phyloP scores from a whole-genome alignment of 1,140 invertebrate species.

The Aphelenchoides fujianensis region DNA sequence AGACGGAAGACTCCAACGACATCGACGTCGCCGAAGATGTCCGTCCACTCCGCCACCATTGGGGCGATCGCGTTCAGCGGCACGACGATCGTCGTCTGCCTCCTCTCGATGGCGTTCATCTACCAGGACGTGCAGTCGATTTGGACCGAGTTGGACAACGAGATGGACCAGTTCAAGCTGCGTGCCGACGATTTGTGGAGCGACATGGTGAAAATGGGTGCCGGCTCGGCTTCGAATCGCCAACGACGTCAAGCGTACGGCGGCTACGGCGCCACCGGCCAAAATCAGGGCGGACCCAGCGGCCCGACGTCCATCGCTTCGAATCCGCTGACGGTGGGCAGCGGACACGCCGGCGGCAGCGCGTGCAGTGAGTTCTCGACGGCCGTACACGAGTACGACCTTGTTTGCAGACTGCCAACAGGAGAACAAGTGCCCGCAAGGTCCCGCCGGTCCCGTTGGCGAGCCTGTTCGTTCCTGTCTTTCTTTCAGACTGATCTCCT shows the following conservation, averaged over 20 bases:
- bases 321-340: constrained; percentile 13
- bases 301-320: constrained; percentile 11
- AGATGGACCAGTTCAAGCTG: constrained; percentile 58
- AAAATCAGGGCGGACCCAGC: constrained; percentile 22
- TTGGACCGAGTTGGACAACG: constrained; percentile 52
- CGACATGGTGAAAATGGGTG: constrained; percentile 54
- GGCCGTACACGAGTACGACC: neutral
- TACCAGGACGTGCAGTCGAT: constrained; percentile 55
- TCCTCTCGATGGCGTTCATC: constrained; percentile 44
- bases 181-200: constrained; percentile 55
- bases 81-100: constrained; percentile 49
- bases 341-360: neutral
- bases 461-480: constrained; percentile 26
- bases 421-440: constrained; percentile 42
- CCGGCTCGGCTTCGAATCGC: constrained; percentile 54
- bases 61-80: constrained; percentile 56
- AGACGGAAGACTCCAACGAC: neutral
- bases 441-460: constrained; percentile 38
- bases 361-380: constrained; percentile 36
- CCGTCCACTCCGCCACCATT: constrained; percentile 51
- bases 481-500: neutral
- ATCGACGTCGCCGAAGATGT: constrained; percentile 41
- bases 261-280: constrained; percentile 43
- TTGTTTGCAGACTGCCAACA: constrained; percentile 26
- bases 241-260: constrained; percentile 57